Evolutionary conservation across 1,140 invertebrate species (phyloP).

Genomic region (Metopolophium dirhodum): DNA sequence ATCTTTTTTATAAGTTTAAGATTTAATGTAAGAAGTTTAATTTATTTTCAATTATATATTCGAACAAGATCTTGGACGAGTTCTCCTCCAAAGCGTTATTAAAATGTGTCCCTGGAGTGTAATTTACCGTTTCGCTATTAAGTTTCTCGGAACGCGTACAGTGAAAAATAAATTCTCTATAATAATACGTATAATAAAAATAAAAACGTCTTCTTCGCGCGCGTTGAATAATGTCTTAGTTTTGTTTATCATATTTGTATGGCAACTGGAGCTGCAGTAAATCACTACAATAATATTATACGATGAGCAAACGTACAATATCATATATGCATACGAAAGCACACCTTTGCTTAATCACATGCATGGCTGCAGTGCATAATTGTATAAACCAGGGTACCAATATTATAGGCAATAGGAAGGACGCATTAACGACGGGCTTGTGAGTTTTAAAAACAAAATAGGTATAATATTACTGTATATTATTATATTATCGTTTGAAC

Average conservation of each 20-base stretch:
- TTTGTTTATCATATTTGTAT: not conserved
- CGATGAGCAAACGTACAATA: too few species aligned
- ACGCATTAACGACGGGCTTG: not conserved
- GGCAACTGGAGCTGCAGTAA: not conserved
- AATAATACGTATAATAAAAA: not conserved
- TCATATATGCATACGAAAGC: not conserved
- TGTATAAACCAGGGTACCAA: not conserved
- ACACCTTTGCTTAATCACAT: not conserved
- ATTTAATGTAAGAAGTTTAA: not conserved
- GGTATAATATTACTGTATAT: not conserved
- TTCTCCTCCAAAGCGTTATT: not conserved
- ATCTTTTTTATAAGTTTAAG: not conserved
- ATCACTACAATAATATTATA: not conserved
- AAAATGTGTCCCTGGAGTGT: not conserved
- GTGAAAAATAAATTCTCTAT: not conserved
- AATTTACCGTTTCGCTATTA: not conserved
- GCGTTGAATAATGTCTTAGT: not conserved
- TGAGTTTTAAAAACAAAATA: not conserved
- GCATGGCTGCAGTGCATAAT: not conserved
- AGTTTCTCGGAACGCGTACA: not conserved
- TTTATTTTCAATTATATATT: conserved; percentile 20
- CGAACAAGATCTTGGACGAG: not conserved
- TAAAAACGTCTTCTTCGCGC: not conserved
- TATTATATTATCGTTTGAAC: not conserved
- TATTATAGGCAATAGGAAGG: not conserved